Percentiles rank a stretch among this genome's conserved stretches.
Evolutionary conservation across 2,888 invertebrate genomes (phyloP).

Genomic region (Eudasyphora cyanicolor): DNA sequence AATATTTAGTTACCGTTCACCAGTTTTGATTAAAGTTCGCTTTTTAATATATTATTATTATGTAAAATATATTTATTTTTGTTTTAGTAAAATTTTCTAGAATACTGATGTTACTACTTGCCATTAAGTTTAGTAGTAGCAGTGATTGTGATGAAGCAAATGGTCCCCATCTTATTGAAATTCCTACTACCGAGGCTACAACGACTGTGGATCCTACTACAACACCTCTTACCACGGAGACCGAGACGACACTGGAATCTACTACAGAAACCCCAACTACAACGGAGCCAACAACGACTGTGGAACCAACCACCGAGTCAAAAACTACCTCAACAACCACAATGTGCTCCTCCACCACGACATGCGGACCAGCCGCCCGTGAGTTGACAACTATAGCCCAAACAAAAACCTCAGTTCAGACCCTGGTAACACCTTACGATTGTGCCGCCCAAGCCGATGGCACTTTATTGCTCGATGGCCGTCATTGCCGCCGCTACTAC

Average conservation of each 20-base stretch:
- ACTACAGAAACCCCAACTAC: too few species aligned
- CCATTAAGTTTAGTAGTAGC: neutral
- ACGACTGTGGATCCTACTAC: too few species aligned
- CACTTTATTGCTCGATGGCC: slow-evolving; percentile 34
- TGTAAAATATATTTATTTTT: too few species aligned
- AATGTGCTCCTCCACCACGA: too few species aligned
- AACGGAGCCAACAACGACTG: too few species aligned
- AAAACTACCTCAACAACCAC: too few species aligned
- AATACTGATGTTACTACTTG: neutral
- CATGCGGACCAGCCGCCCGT: too few species aligned
- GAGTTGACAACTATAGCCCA: neutral
- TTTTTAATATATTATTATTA: too few species aligned
- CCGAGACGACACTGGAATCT: neutral
- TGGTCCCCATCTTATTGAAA: too few species aligned
- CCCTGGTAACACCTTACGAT: neutral
- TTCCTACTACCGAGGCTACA: too few species aligned
- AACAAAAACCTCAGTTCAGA: neutral
- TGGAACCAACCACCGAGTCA: neutral
- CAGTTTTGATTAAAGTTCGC: too few species aligned
- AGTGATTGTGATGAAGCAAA: neutral
- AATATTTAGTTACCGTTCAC: too few species aligned
- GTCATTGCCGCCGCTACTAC: slow-evolving; percentile 48
- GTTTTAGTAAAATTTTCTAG: neutral
- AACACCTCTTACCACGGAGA: neutral
- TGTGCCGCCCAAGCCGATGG: slow-evolving; percentile 29